Evolutionary conservation across 2,888 invertebrate genomes (phyloP).

Genomic region (Patella ulyssiponensis): DNA sequence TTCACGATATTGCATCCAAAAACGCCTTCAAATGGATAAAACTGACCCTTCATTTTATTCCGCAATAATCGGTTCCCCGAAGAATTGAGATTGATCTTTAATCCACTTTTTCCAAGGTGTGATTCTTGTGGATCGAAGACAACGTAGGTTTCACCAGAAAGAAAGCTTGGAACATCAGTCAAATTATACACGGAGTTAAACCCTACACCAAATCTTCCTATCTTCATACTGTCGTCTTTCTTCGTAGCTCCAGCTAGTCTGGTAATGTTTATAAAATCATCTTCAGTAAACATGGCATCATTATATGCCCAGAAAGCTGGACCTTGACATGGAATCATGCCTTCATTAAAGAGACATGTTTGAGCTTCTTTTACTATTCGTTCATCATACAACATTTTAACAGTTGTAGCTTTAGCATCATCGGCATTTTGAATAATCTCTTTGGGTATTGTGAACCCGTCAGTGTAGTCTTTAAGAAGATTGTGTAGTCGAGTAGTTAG

Average conservation of each 20-base stretch:
- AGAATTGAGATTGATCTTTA: conserved; percentile 40
- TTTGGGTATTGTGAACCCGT: conserved; percentile 63
- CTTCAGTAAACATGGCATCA: conserved; percentile 62
- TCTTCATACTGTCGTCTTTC: conserved; percentile 55
- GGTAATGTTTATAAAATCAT: conserved; percentile 66
- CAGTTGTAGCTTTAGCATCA: conserved; percentile 39
- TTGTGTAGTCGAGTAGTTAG: conserved; percentile 52
- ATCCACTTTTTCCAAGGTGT: conserved; percentile 52
- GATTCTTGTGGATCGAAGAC: conserved; percentile 67
- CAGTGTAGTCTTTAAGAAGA: conserved; percentile 59
- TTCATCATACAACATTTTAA: conserved; percentile 61
- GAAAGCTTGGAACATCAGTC: conserved; percentile 67
- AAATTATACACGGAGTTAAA: conserved; percentile 68
- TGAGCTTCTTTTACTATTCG: conserved; percentile 49
- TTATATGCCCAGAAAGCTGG: conserved; percentile 69
- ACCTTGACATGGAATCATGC: conserved; percentile 65
- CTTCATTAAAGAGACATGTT: conserved; percentile 54
- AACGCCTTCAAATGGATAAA: background rate
- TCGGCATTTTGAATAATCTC: conserved; percentile 67
- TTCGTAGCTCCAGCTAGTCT: conserved; percentile 67
- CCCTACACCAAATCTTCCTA: conserved; percentile 68
- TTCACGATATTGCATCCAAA: background rate
- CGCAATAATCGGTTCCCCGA: background rate
- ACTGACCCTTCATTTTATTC: background rate
- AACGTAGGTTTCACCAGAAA: conserved; percentile 60